phyloP scores from a whole-genome alignment of 2,113 vertebrate species.

The Vidua macroura region DNA sequence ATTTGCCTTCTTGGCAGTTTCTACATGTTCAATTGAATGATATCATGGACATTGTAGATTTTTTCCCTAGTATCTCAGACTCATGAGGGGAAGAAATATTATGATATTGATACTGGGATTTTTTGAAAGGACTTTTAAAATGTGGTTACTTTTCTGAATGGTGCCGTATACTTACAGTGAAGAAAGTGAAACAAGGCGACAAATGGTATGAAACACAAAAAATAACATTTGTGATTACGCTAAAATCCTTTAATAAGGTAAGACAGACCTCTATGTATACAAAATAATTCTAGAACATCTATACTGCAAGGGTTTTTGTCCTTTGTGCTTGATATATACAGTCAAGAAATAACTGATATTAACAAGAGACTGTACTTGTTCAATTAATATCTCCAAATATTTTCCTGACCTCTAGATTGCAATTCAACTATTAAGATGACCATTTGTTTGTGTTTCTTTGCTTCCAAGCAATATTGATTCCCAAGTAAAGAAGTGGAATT shows the following conservation, averaged over 20 bases:
- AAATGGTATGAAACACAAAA: not conserved
- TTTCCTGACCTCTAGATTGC: not conserved
- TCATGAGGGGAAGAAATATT: not conserved
- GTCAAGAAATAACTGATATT: not conserved
- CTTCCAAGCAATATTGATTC: rapidly evolving
- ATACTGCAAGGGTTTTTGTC: not conserved
- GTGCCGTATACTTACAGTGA: not conserved
- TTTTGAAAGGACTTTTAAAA: not conserved
- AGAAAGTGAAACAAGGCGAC: not conserved
- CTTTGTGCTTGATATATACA: not conserved
- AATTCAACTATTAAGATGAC: not conserved
- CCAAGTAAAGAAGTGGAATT: not conserved
- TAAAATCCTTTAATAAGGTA: not conserved
- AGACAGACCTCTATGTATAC: not conserved
- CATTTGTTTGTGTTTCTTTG: not conserved
- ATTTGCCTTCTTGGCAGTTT: not conserved
- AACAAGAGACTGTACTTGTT: rapidly evolving
- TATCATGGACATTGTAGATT: not conserved
- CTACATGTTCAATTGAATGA: not conserved
- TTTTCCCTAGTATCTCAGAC: not conserved
- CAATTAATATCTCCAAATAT: not conserved
- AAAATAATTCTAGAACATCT: not conserved
- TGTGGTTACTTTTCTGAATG: not conserved
- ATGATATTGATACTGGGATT: not conserved
- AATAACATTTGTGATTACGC: not conserved